phyloP scores from a whole-genome alignment of 1,140 invertebrate genomes.

The Scaptomyza graminum region DNA sequence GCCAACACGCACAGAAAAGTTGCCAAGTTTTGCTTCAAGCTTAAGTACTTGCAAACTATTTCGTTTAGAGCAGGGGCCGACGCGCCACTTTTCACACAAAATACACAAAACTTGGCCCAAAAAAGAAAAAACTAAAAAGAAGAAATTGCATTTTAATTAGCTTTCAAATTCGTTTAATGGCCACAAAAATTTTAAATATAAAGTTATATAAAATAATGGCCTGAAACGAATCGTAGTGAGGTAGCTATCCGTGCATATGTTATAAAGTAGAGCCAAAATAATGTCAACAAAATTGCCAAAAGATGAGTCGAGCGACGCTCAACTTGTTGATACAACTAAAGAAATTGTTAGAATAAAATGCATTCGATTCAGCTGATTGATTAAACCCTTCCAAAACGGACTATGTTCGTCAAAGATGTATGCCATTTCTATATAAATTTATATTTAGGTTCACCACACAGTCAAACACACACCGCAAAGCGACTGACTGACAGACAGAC shows the following conservation, averaged over 20 bases:
- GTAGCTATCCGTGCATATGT: no score
- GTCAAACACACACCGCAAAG: background rate
- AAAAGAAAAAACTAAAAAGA: constrained; percentile 8
- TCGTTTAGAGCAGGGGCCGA: constrained; percentile 44
- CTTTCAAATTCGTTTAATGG: constrained; percentile 64
- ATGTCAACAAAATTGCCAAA: no score
- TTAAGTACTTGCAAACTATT: constrained; percentile 77
- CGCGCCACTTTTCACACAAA: background rate
- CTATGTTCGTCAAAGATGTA: no score
- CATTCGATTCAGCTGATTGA: no score
- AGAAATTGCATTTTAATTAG: constrained; percentile 77
- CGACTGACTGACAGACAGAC: background rate
- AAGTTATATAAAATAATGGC: constrained; percentile 31
- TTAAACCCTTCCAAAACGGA: no score
- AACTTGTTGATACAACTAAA: no score
- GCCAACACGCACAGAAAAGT: constrained; percentile 40
- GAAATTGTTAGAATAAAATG: no score
- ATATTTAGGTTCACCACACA: background rate
- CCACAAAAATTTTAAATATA: constrained; percentile 11
- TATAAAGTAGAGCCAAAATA: no score
- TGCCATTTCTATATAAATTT: no score
- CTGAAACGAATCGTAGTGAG: constrained; percentile 4
- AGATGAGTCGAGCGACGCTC: no score
- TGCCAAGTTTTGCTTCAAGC: constrained; percentile 63
- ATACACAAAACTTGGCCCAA: constrained; percentile 47